Evolutionary conservation across 2,797 vertebrate genomes (phyloP).

Genomic region (Anomalospiza imberbis): DNA sequence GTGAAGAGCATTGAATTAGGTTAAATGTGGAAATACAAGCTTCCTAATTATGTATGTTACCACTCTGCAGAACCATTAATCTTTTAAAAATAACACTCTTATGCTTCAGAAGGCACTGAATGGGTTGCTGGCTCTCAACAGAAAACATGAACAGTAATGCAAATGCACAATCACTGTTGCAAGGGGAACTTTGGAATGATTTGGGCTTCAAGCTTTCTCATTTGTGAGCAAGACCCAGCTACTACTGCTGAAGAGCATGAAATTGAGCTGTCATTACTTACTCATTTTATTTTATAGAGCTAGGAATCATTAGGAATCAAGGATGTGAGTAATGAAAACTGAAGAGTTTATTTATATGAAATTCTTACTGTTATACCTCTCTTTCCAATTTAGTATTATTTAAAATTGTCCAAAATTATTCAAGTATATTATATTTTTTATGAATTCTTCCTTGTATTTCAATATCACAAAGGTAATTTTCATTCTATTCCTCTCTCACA

Average conservation of each 20-base stretch:
- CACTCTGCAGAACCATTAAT: background rate
- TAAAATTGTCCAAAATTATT: background rate
- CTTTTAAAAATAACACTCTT: background rate
- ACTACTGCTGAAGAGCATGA: background rate
- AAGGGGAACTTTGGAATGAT: background rate
- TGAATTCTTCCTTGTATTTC: background rate
- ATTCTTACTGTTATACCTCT: background rate
- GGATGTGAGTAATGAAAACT: background rate
- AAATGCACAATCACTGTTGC: background rate
- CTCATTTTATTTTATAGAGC: background rate
- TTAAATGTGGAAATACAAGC: background rate
- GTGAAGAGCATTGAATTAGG: background rate
- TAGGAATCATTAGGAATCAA: background rate
- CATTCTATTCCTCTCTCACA: background rate
- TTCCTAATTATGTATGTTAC: background rate
- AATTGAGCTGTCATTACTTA: background rate
- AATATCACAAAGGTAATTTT: background rate
- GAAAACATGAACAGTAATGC: background rate
- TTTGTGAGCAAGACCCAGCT: background rate
- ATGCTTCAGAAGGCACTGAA: background rate
- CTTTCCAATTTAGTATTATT: background rate
- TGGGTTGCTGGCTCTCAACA: background rate
- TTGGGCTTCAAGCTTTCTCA: background rate
- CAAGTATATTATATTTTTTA: background rate
- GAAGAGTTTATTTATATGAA: background rate